Base-by-base conservation (phyloP, 2,888 invertebrate genomes). In the Deroplatys truncata region DNA sequence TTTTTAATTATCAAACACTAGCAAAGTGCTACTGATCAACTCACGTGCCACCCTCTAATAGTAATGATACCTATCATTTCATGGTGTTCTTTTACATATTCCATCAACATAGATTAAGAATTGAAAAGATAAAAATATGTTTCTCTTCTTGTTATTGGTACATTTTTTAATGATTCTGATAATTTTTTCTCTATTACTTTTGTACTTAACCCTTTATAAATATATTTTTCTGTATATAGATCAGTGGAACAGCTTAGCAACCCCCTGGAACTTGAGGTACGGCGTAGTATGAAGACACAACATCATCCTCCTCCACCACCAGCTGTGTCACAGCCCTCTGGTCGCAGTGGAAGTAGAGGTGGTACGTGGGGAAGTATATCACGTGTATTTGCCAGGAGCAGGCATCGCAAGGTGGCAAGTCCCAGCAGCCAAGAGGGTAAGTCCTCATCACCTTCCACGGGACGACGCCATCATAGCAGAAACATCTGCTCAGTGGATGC, bases 311-410 rank as follows among this genome's bases (percentile, higher is more conserved):
- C 83, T 35, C 87, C 87, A 15, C 87, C 87, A 29, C 87, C 87
- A 56, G 87, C 43, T n/a, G n/a, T 86, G 82, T 93, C 90, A 93
- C 93, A 49, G 94, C 93, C 90, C 87, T 89, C 89, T 92, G 10
- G 93, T 93, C 90, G 91, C 84, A 93, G 93, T 15, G 92, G 94
- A 0, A 96, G 96, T 0, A 95, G 97, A 1, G 97, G 97, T 28
- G 96, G 97, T 29, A 97, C 97, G 1, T 98, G 98, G 98, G 98
- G 98, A 88, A 98, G 98, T 92, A 98, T 98, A 93, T 98, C 98
- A 13, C 91, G 98, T 91, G 98, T 98, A 56, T 98, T 98, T 92
- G 97, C 98, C 0, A 94, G 98, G 89, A 97, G 97, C 91, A 95
- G 98, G 87, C 97, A 98, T 93, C 96, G 98, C 93, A 97, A 97